A percentile compares a stretch with the other conserved stretches of the same genome.
Evolutionary conservation across 2,113 vertebrate species (phyloP).

Genomic region (Ameiurus melas): DNA sequence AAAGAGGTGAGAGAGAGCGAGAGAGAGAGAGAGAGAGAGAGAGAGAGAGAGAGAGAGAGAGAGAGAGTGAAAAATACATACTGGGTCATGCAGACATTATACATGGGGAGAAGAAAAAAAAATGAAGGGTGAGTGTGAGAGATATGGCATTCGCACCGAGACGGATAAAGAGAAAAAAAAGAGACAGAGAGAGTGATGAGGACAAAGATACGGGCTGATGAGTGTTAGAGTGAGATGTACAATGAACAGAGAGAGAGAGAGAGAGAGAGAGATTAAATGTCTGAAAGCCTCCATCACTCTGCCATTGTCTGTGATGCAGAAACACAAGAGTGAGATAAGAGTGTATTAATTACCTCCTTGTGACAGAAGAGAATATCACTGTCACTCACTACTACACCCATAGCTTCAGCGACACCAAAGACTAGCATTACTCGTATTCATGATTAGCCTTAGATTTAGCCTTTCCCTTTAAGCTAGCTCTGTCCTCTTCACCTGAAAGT

Average conservation of each 20-base stretch:
- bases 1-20: neutral
- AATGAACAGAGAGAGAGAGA: neutral
- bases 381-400: neutral
- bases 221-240: constrained; percentile 7
- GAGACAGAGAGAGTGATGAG: constrained; percentile 17
- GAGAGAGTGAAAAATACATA: neutral
- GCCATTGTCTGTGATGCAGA: constrained; percentile 8
- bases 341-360: constrained; percentile 4
- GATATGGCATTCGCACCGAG: neutral
- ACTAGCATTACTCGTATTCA: neutral
- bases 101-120: neutral
- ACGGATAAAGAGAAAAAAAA: constrained; percentile 2
- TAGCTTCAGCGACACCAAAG: neutral
- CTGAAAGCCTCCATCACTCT: constrained; percentile 12
- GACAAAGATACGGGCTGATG: constrained; percentile 24
- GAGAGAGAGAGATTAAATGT: constrained; percentile 12
- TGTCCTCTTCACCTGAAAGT: too few relatives aligned
- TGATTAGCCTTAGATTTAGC: neutral
- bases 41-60: constrained; percentile 45
- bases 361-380: constrained; percentile 18
- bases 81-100: neutral
- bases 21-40: constrained; percentile 43
- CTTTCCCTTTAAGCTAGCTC: too few relatives aligned
- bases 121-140: neutral
- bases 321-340: constrained; percentile 2